Evolutionary conservation across 2,888 invertebrate genomes (phyloP).

Genomic region (Tetramorium bicarinatum): DNA sequence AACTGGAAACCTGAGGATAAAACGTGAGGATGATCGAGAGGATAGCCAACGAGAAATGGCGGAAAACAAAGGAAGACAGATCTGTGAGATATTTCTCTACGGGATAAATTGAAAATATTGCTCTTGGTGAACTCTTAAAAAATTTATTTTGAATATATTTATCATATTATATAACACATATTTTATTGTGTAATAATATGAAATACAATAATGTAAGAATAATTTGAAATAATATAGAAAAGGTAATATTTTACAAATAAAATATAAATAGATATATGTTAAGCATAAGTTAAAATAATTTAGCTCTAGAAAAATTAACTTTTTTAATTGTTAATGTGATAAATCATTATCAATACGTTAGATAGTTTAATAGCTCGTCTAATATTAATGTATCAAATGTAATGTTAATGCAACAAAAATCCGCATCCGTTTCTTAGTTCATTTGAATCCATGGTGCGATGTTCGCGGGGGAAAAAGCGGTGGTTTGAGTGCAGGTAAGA

Average conservation of each 20-base stretch:
- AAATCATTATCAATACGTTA: not conserved
- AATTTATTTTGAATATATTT: not conserved
- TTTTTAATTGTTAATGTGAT: slow-evolving; percentile 6
- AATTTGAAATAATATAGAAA: not conserved
- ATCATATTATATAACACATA: not conserved
- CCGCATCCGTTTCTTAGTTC: not conserved
- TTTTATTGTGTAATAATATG: not conserved
- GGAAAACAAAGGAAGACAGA: slow-evolving; percentile 45
- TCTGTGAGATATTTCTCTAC: not conserved
- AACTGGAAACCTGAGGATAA: slow-evolving; percentile 49
- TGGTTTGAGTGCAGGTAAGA: slow-evolving; percentile 73
- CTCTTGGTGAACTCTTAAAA: not conserved
- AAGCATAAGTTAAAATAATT: slow-evolving; percentile 12
- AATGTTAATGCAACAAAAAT: not conserved
- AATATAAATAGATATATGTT: not conserved
- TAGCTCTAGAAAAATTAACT: not conserved
- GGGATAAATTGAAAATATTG: slow-evolving; percentile 23
- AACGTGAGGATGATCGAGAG: slow-evolving; percentile 42
- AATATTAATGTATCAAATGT: not conserved
- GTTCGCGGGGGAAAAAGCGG: slow-evolving; percentile 45
- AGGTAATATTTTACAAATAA: not conserved
- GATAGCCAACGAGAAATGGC: slow-evolving; percentile 1
- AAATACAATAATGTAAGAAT: not conserved
- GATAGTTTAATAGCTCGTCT: not conserved
- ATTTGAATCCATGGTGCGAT: slow-evolving; percentile 5